A percentile compares a stretch with the other conserved stretches of the same genome.
Conservation (phyloP, 2,888 invertebrate genomes). For the Leucophenga maculata region DNA sequence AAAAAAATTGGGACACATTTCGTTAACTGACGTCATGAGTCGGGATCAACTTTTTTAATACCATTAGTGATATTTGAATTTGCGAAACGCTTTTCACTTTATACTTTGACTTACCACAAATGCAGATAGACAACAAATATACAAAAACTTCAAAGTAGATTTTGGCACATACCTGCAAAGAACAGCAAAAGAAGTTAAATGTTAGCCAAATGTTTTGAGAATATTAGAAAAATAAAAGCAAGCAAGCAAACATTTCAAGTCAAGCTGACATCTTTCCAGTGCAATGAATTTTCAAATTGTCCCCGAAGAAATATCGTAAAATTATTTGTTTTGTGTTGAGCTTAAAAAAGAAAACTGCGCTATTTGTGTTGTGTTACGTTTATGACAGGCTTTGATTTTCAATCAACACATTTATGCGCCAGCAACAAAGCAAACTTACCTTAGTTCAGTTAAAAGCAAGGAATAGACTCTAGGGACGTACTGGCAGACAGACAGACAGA, state of each 20-base stretch:
- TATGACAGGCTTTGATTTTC: slow-evolving; percentile 21
- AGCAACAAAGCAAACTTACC: slow-evolving; percentile 15
- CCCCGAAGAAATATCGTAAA: background rate
- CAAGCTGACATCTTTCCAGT: background rate
- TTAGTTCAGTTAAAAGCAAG: background rate
- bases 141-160: background rate
- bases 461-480: too few relatives aligned
- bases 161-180: slow-evolving; percentile 19
- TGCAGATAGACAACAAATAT: too few relatives aligned
- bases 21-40: too few relatives aligned
- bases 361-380: slow-evolving; percentile 6
- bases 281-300: background rate
- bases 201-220: background rate
- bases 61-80: too few relatives aligned
- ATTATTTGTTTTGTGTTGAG: too few relatives aligned
- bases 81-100: too few relatives aligned
- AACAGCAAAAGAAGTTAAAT: background rate
- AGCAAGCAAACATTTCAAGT: background rate
- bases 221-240: background rate
- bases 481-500: too few relatives aligned
- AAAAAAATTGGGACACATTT: background rate
- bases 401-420: background rate
- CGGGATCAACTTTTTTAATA: too few relatives aligned
- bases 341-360: background rate
- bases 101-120: too few relatives aligned